Evolutionary conservation across 2,113 vertebrate genomes (phyloP).

Genomic region (Muntiacus reevesi): DNA sequence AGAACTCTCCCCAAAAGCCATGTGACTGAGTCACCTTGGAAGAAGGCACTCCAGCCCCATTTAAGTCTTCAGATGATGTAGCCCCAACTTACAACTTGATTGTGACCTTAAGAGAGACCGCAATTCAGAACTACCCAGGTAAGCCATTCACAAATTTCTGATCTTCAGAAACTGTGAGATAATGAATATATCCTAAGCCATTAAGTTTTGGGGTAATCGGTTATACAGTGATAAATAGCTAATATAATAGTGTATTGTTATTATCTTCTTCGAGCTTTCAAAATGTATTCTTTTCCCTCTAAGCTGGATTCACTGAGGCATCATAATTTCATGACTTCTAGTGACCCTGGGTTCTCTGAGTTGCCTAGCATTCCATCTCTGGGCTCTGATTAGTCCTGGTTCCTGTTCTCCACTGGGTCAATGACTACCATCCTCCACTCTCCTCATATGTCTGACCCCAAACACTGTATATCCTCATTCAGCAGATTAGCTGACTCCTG

Average conservation of each 20-base stretch:
- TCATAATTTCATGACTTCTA: background rate
- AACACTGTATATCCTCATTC: background rate
- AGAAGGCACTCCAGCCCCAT: background rate
- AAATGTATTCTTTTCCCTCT: background rate
- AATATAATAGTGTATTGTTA: background rate
- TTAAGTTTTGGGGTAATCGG: background rate
- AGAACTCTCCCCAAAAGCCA: background rate
- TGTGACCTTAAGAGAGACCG: background rate
- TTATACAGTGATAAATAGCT: background rate
- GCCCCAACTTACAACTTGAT: background rate
- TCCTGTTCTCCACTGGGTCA: background rate
- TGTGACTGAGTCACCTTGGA: background rate
- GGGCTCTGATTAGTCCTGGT: background rate
- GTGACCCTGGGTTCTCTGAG: background rate
- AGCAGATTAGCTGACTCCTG: background rate
- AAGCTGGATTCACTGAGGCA: background rate
- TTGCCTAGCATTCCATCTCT: background rate
- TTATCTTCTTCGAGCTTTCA: background rate
- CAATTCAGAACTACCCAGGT: background rate
- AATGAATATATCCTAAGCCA: background rate
- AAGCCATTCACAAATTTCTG: background rate
- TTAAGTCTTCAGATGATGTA: background rate
- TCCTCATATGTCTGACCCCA: background rate
- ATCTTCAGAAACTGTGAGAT: background rate
- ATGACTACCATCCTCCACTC: background rate